A percentile compares a stretch with the other conserved stretches of the same genome.
phyloP scores from a whole-genome alignment of 2,113 vertebrate genomes.

The Prinia subflava region DNA sequence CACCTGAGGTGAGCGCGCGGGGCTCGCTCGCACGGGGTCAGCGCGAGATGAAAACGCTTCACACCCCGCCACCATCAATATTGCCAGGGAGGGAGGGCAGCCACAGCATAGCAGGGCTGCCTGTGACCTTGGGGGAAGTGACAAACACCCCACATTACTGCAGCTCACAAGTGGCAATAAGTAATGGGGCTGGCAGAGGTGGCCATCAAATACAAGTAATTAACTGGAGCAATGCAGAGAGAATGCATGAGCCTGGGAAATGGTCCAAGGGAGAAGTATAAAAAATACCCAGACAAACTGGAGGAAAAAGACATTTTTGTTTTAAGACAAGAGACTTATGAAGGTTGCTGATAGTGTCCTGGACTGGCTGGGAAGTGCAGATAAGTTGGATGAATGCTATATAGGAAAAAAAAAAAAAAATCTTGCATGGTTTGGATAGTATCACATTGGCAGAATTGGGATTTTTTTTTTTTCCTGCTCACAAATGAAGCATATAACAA shows the following conservation, averaged over 20 bases:
- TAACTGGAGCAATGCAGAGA: conserved; percentile 49
- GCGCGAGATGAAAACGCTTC: not conserved
- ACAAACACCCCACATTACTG: conserved; percentile 49
- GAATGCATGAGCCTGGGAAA: conserved; percentile 64
- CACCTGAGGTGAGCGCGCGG: not conserved
- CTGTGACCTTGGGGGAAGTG: conserved; percentile 62
- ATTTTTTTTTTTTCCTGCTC: conserved; percentile 2
- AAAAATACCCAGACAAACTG: not conserved
- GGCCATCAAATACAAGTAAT: conserved; percentile 73
- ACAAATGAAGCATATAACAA: not conserved
- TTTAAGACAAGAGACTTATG: not conserved
- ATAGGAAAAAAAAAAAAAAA: not conserved
- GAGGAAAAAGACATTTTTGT: not conserved
- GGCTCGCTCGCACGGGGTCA: not conserved
- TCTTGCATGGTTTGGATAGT: not conserved
- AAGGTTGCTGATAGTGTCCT: conserved; percentile 15
- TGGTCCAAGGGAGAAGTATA: conserved; percentile 61
- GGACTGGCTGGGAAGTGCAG: not conserved
- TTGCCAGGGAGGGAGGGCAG: conserved; percentile 15
- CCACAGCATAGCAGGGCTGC: conserved; percentile 18
- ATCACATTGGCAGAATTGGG: not conserved
- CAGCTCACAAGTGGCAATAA: conserved; percentile 63
- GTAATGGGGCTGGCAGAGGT: conserved; percentile 52
- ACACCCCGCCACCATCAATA: conserved; percentile 5
- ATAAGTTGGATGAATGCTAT: not conserved